These are phyloP conservation scores for Cenopis cana DNA, from an alignment of 2,888 invertebrate species.

Conservation along the genomic window DNA sequence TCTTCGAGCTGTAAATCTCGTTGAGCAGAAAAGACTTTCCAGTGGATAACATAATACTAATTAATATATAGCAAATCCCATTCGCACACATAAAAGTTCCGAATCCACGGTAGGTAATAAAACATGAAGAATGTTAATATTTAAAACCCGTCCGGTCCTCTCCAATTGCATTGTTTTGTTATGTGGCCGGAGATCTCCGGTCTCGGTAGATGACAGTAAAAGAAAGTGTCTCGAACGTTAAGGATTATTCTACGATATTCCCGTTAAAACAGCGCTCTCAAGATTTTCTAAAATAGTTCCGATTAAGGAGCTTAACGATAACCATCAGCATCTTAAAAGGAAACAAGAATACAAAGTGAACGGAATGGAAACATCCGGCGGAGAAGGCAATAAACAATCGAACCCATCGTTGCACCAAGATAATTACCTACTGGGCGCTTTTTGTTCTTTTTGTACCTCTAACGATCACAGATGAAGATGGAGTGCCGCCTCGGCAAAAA, in stretches of 20 bases:
- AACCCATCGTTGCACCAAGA: slow-evolving; percentile 68
- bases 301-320: slow-evolving; percentile 44
- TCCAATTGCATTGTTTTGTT: too few relatives aligned
- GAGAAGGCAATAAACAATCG: slow-evolving; percentile 77
- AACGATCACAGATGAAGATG: slow-evolving; percentile 58
- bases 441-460: slow-evolving; percentile 58
- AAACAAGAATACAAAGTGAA: slow-evolving; percentile 57
- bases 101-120: too few relatives aligned
- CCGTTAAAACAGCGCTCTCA: slow-evolving; percentile 17
- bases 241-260: slow-evolving; percentile 10
- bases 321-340: slow-evolving; percentile 44
- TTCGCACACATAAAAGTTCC: too few relatives aligned
- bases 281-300: slow-evolving; percentile 37
- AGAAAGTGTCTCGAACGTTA: background rate
- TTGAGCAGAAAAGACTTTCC: slow-evolving; percentile 68
- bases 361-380: slow-evolving; percentile 72
- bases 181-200: too few relatives aligned
- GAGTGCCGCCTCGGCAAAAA: slow-evolving; percentile 57
- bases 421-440: slow-evolving; percentile 66
- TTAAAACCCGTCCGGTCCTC: too few relatives aligned
- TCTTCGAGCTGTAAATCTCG: slow-evolving; percentile 66
- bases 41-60: slow-evolving; percentile 42
- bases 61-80: background rate
- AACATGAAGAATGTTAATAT: too few relatives aligned
- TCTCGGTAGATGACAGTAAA: too few relatives aligned